Evolutionary conservation across 2,113 vertebrate species (phyloP), one percentile per base, ranked within the genome.

Genomic region (Nerophis lumbriciformis): DNA sequence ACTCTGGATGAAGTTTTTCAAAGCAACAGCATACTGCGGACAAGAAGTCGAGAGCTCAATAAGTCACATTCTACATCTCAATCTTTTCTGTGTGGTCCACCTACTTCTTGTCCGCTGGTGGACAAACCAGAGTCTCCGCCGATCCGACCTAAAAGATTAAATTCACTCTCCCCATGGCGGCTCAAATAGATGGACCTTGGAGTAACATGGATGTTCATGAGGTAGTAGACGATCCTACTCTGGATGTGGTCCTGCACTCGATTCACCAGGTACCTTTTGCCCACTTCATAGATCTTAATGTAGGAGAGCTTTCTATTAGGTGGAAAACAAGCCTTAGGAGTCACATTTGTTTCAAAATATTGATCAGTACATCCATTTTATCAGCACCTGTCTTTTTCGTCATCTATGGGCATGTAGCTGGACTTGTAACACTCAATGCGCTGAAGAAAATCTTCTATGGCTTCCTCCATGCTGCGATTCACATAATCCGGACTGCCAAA

Each of bases 271-370:
- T 93, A 95, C 21, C 92, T 87, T 13, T 84, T 85, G 6, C 94
- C 94, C 73, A 93, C 94, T 1, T 96, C 92, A 11, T 93, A 96
- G 69, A 96, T 96, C 87, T 95, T 95, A 77, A 96, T 96, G 86
- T 94, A 96, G 65, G 94, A 95, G 19, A 94, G 74, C 16, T 82
- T 86, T 42, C 94, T 96, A 77, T 60, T 59, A 6, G 6, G 3
- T 15, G 6, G 42, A 52, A 45, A 55, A 55, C 0, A n/a, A 37
- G 42, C 4, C 6, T 39, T n/a, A 6, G 59, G 28, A 42, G 11
- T 0, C 44, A 54, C 38, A 49, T 66, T 47, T 42, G 12, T 36
- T 37, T 9, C 15, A 52, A 13, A 35, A 35, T 10, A 28, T 13
- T 4, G 8, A 1, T 45, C 16, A 50, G 16, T 16, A 7, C 42